Base-by-base conservation (phyloP, 2,113 vertebrate genomes). In the Pandion haliaetus region DNA sequence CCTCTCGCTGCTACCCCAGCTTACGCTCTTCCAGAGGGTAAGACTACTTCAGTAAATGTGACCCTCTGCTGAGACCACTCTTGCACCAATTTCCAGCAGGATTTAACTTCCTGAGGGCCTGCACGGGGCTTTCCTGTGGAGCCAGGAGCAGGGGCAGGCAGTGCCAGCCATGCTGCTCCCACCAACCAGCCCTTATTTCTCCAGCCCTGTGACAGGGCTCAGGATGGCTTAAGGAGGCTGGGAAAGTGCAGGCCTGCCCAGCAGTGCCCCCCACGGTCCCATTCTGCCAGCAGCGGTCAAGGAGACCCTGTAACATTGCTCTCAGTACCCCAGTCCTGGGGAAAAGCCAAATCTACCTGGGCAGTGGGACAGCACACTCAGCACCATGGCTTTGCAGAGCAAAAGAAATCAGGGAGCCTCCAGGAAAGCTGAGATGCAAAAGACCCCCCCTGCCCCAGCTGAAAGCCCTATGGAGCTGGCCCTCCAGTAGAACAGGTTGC, bases 381-480 rank as follows among this genome's bases (percentile, higher is more conserved):
- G 54, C 71, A 17, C 29, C 31, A 47, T 0, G 1, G 44, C 24
- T 54, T 34, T 61, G 32, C 58, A 82, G 15, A 70, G 66, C 49
- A 31, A 34, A 73, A 87, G 29, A 57, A 42, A 70, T 5, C 36
- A 57, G 54, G n/a, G 58, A 45, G 26, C 29, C 40, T 67, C 26
- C 54, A 76, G 76, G 49, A 76, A 63, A 57, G 44, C 31, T 52
- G 17, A 86, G 45, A 28, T 24, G 32, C 16, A 40, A 18, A 71
- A 86, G 50, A 11, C 4, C 5, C 4, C 38, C 10, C 13, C 23
- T 1, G 0, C 24, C 8, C 7, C 8, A 24, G 7, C 0, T 23
- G 55, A n/a, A 81, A 49, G 15, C 23, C 28, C 26, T 11, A 0
- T 0, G 2, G n/a, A n/a, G 20, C 32, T 82, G 55, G 3, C 5